Base-by-base conservation (phyloP, 1,140 invertebrate species). In the Drosophila erecta region DNA sequence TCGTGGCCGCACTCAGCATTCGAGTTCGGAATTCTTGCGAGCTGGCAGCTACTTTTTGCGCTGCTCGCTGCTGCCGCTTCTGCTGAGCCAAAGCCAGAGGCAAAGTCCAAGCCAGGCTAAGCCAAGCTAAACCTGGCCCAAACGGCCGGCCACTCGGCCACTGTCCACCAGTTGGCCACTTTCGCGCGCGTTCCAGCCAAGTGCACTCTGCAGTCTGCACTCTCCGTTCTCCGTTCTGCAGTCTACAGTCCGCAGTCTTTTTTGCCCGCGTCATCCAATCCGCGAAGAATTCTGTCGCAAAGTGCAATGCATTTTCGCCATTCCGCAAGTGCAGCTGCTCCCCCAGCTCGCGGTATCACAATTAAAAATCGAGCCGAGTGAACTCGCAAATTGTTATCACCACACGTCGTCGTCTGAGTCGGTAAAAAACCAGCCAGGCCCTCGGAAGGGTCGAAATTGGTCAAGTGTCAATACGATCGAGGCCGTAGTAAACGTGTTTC, bases 11-110 rank as follows among this genome's bases (percentile, higher is more conserved):
- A 74, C 79, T 86, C 90, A 90, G 81, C 90, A 91, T 91, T 91
- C 90, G 90, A 83, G 90, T 91, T 91, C 90, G 90, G 90, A 91
- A 91, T 91, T 91, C 90, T 91, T 91, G 79, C 90, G 85, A 91
- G 90, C 77, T 91, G 90, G 90, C 70, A 91, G 90, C 90, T 90
- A 86, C 79, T 83, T 89, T 89, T 91, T 91, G 78, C 59, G 50
- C 60, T 77, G 74, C 77, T 79, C 54, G 53, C 38, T 54, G 44
- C 44, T 33, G 47, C 47, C 54, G 47, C 37, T 40, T 41, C 58
- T 51, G 47, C 56, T 58, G 62, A 59, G 58, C 56, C 35, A 58
- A 14, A 38, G 37, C 37, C 37, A 38, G 3, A 38, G 37, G 11
- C 14, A 38, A 12, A 51, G 53, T 50, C 73, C 53, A 22, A 20